Conservation (phyloP, 1,140 invertebrate species). For the Paracyclopina nana region DNA sequence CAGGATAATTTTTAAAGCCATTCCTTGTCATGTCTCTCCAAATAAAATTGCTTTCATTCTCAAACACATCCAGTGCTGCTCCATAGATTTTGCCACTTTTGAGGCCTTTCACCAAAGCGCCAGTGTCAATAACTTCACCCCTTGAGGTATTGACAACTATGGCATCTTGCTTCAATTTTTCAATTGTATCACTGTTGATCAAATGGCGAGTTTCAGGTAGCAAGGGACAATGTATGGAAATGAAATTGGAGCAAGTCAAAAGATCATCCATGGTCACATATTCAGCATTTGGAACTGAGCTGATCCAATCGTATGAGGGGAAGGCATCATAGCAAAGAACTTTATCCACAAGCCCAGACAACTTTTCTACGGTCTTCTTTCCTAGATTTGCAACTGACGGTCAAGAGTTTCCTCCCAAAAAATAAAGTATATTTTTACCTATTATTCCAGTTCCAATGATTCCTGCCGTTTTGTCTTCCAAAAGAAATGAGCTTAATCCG, state of each 20-base stretch:
- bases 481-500: conserved; percentile 1
- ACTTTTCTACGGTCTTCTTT: conserved; percentile 14
- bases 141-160: conserved; percentile 11
- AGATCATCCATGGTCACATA: conserved; percentile 13
- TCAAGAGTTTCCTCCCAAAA: too few species aligned
- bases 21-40: conserved; percentile 10
- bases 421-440: too few species aligned
- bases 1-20: conserved; percentile 11
- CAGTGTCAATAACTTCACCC: not conserved
- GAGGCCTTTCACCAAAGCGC: conserved; percentile 1
- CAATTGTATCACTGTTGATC: conserved; percentile 12
- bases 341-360: conserved; percentile 7
- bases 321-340: conserved; percentile 14
- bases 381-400: too few species aligned
- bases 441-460: conserved; percentile 12
- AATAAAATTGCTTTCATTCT: conserved; percentile 12
- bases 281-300: conserved; percentile 1
- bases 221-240: conserved; percentile 15
- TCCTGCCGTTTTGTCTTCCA: conserved; percentile 10
- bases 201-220: conserved; percentile 11
- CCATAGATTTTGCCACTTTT: not conserved
- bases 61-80: conserved; percentile 1
- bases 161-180: conserved; percentile 14
- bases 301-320: conserved; percentile 14
- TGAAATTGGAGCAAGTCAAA: conserved; percentile 7